Percentiles rank a stretch among this genome's conserved stretches.
Conservation (phyloP, 2,113 vertebrate genomes). For the Engystomops pustulosus region DNA sequence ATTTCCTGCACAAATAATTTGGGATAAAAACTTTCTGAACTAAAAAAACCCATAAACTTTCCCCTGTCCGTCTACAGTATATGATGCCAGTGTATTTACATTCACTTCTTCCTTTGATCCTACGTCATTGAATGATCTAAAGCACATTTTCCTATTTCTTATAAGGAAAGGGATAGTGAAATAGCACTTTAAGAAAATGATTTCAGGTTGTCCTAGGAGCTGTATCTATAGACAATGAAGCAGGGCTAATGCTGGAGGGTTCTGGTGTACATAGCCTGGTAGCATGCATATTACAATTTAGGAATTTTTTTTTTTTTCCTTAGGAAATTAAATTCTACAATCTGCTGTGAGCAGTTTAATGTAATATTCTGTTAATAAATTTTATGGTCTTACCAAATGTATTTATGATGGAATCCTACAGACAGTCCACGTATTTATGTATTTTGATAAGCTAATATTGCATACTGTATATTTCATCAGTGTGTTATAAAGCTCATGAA, state of each 20-base stretch:
- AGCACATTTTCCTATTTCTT: conserved; percentile 47
- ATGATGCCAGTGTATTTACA: neutral
- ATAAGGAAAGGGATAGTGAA: conserved; percentile 18
- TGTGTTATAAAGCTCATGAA: conserved; percentile 52
- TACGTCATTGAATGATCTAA: conserved; percentile 37
- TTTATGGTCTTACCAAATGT: conserved; percentile 48
- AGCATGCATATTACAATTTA: conserved; percentile 47
- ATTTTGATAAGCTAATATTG: conserved; percentile 53
- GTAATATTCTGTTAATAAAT: conserved; percentile 50
- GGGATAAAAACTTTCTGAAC: conserved; percentile 28
- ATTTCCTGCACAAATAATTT: conserved; percentile 67
- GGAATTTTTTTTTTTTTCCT: conserved; percentile 26
- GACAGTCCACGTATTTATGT: conserved; percentile 46
- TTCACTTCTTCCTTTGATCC: conserved; percentile 14
- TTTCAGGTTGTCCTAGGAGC: conserved; percentile 23
- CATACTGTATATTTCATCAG: conserved; percentile 39
- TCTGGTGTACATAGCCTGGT: conserved; percentile 25
- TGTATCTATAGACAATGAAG: neutral
- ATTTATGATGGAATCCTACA: conserved; percentile 46
- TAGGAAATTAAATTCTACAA: neutral
- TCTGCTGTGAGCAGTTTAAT: conserved; percentile 26
- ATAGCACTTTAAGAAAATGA: conserved; percentile 44
- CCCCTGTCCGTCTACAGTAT: neutral
- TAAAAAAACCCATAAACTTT: neutral
- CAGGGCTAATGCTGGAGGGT: conserved; percentile 6